Conservation (phyloP, 2,888 invertebrate genomes). For the Stenurella melanura region DNA sequence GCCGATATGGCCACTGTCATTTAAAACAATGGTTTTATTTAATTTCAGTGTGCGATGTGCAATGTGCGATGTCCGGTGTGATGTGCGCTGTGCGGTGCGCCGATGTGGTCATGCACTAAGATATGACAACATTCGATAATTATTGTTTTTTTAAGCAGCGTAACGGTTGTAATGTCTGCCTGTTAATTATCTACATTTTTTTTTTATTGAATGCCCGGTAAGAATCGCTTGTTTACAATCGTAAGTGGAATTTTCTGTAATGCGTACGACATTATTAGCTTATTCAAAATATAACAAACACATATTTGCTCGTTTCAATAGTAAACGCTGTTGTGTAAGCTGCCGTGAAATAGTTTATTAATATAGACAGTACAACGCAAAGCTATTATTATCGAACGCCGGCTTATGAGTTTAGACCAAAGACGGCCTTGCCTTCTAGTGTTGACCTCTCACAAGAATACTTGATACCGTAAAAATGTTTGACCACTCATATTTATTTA, state of each 20-base stretch:
- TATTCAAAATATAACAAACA: not conserved
- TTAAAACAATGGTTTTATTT: too few relatives aligned
- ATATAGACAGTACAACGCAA: not conserved
- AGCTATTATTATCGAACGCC: not conserved
- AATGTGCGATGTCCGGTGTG: too few relatives aligned
- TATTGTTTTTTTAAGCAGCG: too few relatives aligned
- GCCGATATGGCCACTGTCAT: too few relatives aligned
- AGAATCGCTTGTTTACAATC: not conserved
- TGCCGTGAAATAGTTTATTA: not conserved
- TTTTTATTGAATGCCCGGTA: not conserved
- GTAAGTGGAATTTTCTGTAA: not conserved
- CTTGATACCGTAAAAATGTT: not conserved
- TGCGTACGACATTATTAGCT: not conserved
- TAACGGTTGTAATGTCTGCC: too few relatives aligned
- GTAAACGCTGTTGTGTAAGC: not conserved
- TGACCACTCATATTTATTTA: slow-evolving; percentile 1
- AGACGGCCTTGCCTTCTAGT: not conserved
- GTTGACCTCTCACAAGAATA: slow-evolving; percentile 1
- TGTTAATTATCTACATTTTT: too few relatives aligned
- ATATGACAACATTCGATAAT: too few relatives aligned
- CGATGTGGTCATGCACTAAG: too few relatives aligned
- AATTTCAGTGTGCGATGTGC: too few relatives aligned
- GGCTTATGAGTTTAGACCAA: not conserved
- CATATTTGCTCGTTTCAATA: not conserved
- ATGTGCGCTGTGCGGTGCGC: too few relatives aligned